Evolutionary conservation across 2,113 vertebrate genomes (phyloP).

Genomic region (Poeciliopsis turrubarensis): DNA sequence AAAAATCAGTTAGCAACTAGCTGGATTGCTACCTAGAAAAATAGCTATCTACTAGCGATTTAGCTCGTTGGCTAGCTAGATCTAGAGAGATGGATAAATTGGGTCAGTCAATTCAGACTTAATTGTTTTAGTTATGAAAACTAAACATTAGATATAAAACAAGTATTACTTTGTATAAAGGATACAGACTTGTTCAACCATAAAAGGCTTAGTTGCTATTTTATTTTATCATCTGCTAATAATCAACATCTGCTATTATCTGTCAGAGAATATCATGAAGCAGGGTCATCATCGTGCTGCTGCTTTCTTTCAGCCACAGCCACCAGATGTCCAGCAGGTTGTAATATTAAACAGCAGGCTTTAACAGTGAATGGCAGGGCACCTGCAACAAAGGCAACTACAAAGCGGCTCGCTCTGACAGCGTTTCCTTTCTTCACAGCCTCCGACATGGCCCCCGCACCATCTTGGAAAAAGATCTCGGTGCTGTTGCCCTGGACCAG

Average conservation of each 20-base stretch:
- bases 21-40: no score
- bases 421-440: constrained; percentile 76
- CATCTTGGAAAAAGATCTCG: constrained; percentile 82
- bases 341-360: constrained; percentile 75
- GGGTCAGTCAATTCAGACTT: no score
- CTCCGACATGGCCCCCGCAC: constrained; percentile 75
- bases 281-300: constrained; percentile 15
- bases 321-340: constrained; percentile 81
- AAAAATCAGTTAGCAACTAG: no score
- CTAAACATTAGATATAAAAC: neutral
- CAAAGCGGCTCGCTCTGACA: constrained; percentile 81
- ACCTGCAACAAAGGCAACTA: constrained; percentile 86
- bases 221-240: constrained; percentile 7
- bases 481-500: constrained; percentile 61
- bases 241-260: constrained; percentile 42
- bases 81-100: no score
- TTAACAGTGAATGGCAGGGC: constrained; percentile 84
- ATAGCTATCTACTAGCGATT: no score
- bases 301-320: constrained; percentile 48
- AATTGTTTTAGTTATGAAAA: no score
- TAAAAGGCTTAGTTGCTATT: neutral
- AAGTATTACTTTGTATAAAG: neutral
- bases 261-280: constrained; percentile 41
- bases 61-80: no score
- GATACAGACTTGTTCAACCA: neutral